A percentile compares a stretch with the other conserved stretches of the same genome.
Evolutionary conservation across 2,113 vertebrate genomes (phyloP).

Genomic region (Zosterops lateralis): DNA sequence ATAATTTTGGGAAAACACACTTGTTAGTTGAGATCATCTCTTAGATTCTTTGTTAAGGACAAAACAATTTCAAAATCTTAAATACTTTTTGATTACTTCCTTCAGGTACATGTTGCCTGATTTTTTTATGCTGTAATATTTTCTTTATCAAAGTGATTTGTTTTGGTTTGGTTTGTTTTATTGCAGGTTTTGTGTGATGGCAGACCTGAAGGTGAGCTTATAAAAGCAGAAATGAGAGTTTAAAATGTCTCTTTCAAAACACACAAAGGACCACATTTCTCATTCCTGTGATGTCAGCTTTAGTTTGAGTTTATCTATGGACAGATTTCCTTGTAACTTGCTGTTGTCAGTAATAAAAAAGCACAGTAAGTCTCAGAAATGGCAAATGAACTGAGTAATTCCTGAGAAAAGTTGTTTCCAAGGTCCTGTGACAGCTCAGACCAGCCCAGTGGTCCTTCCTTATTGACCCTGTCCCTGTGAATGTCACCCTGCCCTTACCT

Average conservation of each 20-base stretch:
- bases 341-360: background rate
- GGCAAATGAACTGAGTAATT: background rate
- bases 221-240: background rate
- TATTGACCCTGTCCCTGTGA: background rate
- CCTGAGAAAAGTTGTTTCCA: background rate
- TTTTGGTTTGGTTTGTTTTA: background rate
- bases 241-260: background rate
- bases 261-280: fast-evolving
- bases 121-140: background rate
- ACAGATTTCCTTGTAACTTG: background rate
- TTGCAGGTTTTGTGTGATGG: conserved; percentile 81
- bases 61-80: background rate
- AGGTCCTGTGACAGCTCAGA: background rate
- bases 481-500: background rate
- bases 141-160: background rate
- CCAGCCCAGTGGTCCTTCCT: background rate
- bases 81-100: background rate
- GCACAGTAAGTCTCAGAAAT: background rate
- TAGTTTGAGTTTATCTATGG: background rate
- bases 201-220: conserved; percentile 82
- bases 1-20: background rate
- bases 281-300: background rate
- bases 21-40: background rate
- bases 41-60: background rate
- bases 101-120: background rate